phyloP scores from a whole-genome alignment of 1,140 invertebrate species.

The Tyrophagus putrescentiae region DNA sequence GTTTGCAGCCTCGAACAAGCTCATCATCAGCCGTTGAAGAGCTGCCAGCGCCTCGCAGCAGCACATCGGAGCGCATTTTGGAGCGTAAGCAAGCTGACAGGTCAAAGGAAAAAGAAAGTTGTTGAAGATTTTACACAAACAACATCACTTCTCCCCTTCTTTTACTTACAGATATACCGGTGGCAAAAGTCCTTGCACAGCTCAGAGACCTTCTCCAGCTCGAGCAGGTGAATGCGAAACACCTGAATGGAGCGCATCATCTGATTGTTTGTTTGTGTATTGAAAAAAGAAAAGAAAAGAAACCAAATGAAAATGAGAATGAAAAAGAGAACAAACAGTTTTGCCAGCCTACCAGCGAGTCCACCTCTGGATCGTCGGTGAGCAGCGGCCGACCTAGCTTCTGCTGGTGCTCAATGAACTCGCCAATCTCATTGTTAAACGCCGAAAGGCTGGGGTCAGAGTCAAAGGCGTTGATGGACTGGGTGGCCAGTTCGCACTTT shows the following conservation, averaged over 20 bases:
- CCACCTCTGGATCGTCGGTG: constrained; percentile 76
- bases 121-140: not conserved
- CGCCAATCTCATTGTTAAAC: constrained; percentile 74
- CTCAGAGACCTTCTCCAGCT: constrained; percentile 96
- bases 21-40: no score
- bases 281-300: constrained; percentile 15
- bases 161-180: constrained; percentile 67
- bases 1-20: no score
- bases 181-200: constrained; percentile 99
- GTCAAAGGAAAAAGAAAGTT: not conserved
- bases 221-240: constrained; percentile 80
- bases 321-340: constrained; percentile 23
- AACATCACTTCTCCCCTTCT: not conserved
- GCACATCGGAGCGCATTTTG: constrained; percentile 99
- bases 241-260: constrained; percentile 49
- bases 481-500: constrained; percentile 94
- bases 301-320: constrained; percentile 2
- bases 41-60: constrained; percentile 84
- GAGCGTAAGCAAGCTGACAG: constrained; percentile 75
- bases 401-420: constrained; percentile 79
- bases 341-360: constrained; percentile 57
- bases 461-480: constrained; percentile 57
- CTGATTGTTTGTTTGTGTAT: constrained; percentile 44
- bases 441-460: constrained; percentile 70
- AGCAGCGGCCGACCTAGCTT: constrained; percentile 67